phyloP scores from a whole-genome alignment of 2,113 vertebrate species.

The Toxostoma redivivum region DNA sequence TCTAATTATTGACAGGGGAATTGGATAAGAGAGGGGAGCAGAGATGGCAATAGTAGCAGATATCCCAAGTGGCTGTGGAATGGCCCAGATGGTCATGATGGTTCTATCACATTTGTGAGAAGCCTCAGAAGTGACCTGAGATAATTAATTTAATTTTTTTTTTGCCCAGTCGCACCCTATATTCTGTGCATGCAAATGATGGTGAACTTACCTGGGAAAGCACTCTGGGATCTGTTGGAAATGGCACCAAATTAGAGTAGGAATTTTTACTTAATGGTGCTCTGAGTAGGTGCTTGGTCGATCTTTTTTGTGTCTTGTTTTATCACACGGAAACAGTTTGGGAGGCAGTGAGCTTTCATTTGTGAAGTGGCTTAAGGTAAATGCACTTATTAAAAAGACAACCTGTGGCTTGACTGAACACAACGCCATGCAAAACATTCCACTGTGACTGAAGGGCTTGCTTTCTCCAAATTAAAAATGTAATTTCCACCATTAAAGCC shows the following conservation, averaged over 20 bases:
- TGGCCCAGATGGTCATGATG: not conserved
- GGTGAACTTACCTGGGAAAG: not conserved
- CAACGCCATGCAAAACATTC: accelerated
- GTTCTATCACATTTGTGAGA: not conserved
- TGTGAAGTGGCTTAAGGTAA: not conserved
- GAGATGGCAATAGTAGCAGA: too few relatives aligned
- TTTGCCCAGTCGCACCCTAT: not conserved
- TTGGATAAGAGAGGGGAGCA: not conserved
- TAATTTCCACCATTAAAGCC: not conserved
- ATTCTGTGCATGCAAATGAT: not conserved
- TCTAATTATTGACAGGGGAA: not conserved
- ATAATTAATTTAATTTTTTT: not conserved
- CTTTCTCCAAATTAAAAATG: not conserved
- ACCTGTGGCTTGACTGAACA: not conserved
- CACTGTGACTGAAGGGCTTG: not conserved
- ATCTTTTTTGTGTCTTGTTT: not conserved
- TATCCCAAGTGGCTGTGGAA: not conserved
- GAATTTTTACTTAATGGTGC: not conserved
- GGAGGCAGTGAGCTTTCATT: not conserved
- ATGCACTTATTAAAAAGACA: not conserved
- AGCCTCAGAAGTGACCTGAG: not conserved
- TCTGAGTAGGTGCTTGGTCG: not conserved
- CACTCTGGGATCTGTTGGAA: not conserved
- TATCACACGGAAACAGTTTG: not conserved
- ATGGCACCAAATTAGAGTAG: too few relatives aligned